phyloP scores from a whole-genome alignment of 2,797 vertebrate species.

The Euthynnus affinis region DNA sequence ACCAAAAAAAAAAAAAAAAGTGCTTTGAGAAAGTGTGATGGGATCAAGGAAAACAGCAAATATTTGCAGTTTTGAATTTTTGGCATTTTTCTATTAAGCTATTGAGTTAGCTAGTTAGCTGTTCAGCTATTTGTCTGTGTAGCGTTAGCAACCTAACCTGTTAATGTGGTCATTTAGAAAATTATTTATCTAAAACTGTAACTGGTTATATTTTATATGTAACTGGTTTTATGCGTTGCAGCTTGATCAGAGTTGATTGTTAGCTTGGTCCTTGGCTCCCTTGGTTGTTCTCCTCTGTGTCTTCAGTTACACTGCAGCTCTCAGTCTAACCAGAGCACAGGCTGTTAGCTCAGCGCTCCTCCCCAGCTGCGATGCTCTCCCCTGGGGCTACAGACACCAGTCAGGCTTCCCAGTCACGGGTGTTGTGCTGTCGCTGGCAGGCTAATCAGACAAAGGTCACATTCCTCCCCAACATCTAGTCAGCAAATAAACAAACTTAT shows the following conservation, averaged over 20 bases:
- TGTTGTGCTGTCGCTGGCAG: constrained; percentile 49
- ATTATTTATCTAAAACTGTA: no score
- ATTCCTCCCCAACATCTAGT: constrained; percentile 43
- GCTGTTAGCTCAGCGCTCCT: constrained; percentile 49
- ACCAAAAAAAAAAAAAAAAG: no score
- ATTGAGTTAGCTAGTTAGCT: not conserved
- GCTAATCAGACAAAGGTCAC: constrained; percentile 66
- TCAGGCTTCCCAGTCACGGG: constrained; percentile 63
- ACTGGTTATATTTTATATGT: not conserved
- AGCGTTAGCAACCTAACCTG: not conserved
- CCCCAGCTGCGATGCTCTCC: constrained; percentile 57
- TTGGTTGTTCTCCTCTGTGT: constrained; percentile 29
- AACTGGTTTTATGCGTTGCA: constrained; percentile 4
- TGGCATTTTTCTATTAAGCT: not conserved
- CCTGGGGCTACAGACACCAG: constrained; percentile 54
- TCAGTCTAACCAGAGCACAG: constrained; percentile 40
- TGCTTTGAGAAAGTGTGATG: no score
- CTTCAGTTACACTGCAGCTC: constrained; percentile 51
- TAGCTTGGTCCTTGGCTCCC: constrained; percentile 20
- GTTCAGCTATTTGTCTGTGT: not conserved
- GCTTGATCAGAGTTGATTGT: constrained; percentile 19
- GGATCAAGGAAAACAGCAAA: no score
- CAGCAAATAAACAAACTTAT: constrained; percentile 43
- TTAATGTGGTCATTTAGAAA: not conserved
- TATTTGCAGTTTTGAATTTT: no score